Percentiles rank a stretch among this genome's conserved stretches.
Evolutionary conservation across 2,888 invertebrate species (phyloP).

Genomic region (Aphidoletes aphidimyza): DNA sequence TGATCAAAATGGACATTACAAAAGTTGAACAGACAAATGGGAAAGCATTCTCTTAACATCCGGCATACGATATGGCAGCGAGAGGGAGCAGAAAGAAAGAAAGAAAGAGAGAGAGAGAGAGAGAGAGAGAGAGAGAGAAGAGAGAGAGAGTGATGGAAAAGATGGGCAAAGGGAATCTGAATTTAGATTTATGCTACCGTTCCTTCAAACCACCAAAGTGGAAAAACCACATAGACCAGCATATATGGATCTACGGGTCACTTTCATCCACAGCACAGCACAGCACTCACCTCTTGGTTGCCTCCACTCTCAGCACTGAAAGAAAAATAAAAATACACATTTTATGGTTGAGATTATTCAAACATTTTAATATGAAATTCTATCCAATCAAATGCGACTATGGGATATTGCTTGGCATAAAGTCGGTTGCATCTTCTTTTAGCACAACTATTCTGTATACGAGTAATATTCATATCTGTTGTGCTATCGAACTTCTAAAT

Average conservation of each 20-base stretch:
- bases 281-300: background rate
- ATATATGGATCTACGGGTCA: conserved; percentile 9
- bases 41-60: background rate
- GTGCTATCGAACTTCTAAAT: too few relatives aligned
- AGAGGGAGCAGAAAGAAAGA: background rate
- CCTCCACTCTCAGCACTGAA: background rate
- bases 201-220: conserved; percentile 21
- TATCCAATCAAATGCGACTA: background rate
- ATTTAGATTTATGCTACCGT: background rate
- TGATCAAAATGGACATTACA: background rate
- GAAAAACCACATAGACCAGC: conserved; percentile 11
- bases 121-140: background rate
- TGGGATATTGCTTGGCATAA: too few relatives aligned
- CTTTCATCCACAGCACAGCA: background rate
- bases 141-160: background rate
- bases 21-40: background rate
- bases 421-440: too few relatives aligned
- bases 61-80: background rate
- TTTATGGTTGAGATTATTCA: background rate
- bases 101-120: too few relatives aligned
- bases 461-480: too few relatives aligned
- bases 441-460: too few relatives aligned
- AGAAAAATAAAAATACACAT: background rate
- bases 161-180: background rate
- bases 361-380: background rate